Evolutionary conservation across 2,113 vertebrate genomes (phyloP).

Genomic region (Nothobranchius kuhntae): DNA sequence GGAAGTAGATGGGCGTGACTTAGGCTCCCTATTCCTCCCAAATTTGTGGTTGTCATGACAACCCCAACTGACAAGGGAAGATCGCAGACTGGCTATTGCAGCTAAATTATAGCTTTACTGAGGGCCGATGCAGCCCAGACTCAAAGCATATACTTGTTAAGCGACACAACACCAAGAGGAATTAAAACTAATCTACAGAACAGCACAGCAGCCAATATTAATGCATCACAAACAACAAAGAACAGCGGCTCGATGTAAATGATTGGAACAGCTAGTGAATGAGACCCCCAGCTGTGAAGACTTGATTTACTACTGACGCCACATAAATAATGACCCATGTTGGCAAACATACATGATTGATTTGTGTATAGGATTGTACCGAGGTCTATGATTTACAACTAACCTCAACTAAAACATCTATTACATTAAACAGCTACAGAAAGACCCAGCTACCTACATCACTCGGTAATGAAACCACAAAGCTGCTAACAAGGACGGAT

Average conservation of each 20-base stretch:
- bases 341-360: constrained; percentile 9
- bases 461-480: neutral
- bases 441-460: no score
- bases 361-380: neutral
- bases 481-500: no score
- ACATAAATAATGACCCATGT: constrained; percentile 6
- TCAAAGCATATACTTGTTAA: constrained; percentile 13
- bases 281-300: neutral
- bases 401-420: neutral
- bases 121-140: constrained; percentile 2
- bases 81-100: neutral
- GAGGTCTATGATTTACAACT: neutral
- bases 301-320: constrained; percentile 27
- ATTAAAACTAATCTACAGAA: neutral
- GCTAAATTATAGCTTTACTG: constrained; percentile 4
- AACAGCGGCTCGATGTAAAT: constrained; percentile 27
- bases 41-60: constrained; percentile 2
- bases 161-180: constrained; percentile 20
- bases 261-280: constrained; percentile 28
- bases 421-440: neutral
- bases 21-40: neutral
- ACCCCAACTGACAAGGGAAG: neutral
- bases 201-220: constrained; percentile 41
- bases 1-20: no score
- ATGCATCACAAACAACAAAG: constrained; percentile 36